phyloP scores from a whole-genome alignment of 2,113 vertebrate species.

The Nansenia antarctica region DNA sequence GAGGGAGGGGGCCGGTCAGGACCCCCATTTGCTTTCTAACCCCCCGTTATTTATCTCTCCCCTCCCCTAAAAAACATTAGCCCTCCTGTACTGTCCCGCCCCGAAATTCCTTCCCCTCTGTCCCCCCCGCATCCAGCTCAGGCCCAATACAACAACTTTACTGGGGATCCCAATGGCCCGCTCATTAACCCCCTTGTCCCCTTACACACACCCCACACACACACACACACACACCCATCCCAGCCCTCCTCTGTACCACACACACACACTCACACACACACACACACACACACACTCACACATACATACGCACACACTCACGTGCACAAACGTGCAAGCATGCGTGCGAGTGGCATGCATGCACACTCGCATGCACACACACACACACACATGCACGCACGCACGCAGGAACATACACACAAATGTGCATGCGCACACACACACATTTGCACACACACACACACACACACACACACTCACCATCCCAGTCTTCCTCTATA shows the following conservation, averaged over 20 bases:
- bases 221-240: slow-evolving; percentile 37
- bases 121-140: slow-evolving; percentile 55
- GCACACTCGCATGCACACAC: background rate
- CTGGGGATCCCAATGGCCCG: slow-evolving; percentile 53
- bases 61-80: slow-evolving; percentile 58
- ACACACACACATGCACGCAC: slow-evolving; percentile 40
- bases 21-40: slow-evolving; percentile 72
- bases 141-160: slow-evolving; percentile 61
- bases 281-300: background rate
- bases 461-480: background rate
- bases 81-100: slow-evolving; percentile 64
- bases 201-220: slow-evolving; percentile 56
- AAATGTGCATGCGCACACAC: background rate
- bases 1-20: slow-evolving; percentile 65
- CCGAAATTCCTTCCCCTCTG: slow-evolving; percentile 55
- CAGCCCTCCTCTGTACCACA: slow-evolving; percentile 41
- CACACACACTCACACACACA: slow-evolving; percentile 17
- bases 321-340: too few relatives aligned
- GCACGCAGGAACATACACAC: slow-evolving; percentile 13
- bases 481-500: slow-evolving; percentile 32
- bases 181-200: slow-evolving; percentile 69
- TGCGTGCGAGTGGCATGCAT: too few relatives aligned
- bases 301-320: slow-evolving; percentile 15
- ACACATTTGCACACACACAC: slow-evolving; percentile 13
- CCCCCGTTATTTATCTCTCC: slow-evolving; percentile 67